Conservation (phyloP, 1,140 invertebrate species). For the Dysdera silvatica region DNA sequence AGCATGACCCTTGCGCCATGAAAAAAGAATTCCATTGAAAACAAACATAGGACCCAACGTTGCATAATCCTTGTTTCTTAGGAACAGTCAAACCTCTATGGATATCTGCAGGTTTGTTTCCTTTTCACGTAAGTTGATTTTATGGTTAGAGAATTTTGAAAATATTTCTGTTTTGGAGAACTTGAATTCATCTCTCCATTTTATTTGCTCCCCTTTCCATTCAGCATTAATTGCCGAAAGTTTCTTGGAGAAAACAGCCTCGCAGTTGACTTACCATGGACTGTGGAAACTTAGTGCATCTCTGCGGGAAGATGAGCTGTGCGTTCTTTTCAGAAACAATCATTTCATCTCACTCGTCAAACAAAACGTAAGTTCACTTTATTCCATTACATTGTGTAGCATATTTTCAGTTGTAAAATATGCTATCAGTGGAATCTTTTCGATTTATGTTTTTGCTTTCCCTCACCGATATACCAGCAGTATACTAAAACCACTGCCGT, state of each 20-base stretch:
- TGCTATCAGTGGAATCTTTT: no score
- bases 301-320: conserved; percentile 50
- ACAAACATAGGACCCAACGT: no score
- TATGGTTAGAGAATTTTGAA: neutral
- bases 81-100: no score
- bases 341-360: conserved; percentile 54
- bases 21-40: no score
- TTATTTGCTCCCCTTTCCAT: conserved; percentile 9
- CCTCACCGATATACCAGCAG: no score
- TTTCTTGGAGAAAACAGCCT: conserved; percentile 51
- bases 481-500: no score
- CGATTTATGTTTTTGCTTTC: no score
- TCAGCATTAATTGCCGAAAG: conserved; percentile 49
- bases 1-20: no score
- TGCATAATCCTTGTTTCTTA: no score
- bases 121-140: neutral
- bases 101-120: neutral
- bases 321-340: conserved; percentile 56
- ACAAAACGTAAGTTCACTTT: conserved; percentile 44
- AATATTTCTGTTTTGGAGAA: neutral
- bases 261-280: conserved; percentile 55
- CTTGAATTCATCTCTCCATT: neutral
- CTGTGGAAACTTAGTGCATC: conserved; percentile 48
- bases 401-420: no score
- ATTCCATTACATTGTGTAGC: no score